A percentile compares a stretch with the other conserved stretches of the same genome.
These are phyloP conservation scores for Meteorus cinctellus DNA, from an alignment of 2,888 invertebrate genomes.

Conservation along the genomic window DNA sequence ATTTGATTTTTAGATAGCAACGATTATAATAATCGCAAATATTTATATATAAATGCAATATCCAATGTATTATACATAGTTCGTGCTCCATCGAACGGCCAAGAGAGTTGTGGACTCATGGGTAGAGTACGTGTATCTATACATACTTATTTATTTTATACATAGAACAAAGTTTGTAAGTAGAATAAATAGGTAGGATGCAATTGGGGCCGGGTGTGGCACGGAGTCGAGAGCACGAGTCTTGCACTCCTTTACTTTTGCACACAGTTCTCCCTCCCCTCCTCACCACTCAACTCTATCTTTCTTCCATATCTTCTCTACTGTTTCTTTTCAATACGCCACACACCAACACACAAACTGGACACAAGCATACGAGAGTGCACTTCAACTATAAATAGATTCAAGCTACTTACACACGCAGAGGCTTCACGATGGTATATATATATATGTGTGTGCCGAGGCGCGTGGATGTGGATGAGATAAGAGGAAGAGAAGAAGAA, in stretches of 20 bases:
- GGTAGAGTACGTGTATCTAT: slow-evolving; percentile 27
- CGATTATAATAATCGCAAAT: background rate
- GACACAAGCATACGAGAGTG: slow-evolving; percentile 21
- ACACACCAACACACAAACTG: slow-evolving; percentile 32
- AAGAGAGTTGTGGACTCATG: background rate
- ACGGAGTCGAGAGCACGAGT: slow-evolving; percentile 52
- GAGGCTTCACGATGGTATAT: slow-evolving; percentile 41
- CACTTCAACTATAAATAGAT: slow-evolving; percentile 67
- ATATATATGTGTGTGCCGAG: slow-evolving; percentile 29
- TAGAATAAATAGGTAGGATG: slow-evolving; percentile 62
- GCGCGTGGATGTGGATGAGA: slow-evolving; percentile 37
- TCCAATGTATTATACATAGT: slow-evolving; percentile 4
- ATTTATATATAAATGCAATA: slow-evolving; percentile 3
- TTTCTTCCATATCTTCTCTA: slow-evolving; percentile 7
- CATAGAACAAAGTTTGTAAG: slow-evolving; percentile 26
- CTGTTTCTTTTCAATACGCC: background rate
- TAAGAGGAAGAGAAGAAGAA: background rate
- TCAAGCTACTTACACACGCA: slow-evolving; percentile 66
- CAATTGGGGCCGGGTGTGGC: slow-evolving; percentile 70
- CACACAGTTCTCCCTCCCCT: slow-evolving; percentile 11
- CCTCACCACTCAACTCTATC: background rate
- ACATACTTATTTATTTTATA: background rate
- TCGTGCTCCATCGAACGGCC: background rate
- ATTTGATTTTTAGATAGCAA: no score
- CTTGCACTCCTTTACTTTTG: slow-evolving; percentile 35